Conservation (phyloP, 2,797 vertebrate species). For the Pseudotriccus pelzelni region DNA sequence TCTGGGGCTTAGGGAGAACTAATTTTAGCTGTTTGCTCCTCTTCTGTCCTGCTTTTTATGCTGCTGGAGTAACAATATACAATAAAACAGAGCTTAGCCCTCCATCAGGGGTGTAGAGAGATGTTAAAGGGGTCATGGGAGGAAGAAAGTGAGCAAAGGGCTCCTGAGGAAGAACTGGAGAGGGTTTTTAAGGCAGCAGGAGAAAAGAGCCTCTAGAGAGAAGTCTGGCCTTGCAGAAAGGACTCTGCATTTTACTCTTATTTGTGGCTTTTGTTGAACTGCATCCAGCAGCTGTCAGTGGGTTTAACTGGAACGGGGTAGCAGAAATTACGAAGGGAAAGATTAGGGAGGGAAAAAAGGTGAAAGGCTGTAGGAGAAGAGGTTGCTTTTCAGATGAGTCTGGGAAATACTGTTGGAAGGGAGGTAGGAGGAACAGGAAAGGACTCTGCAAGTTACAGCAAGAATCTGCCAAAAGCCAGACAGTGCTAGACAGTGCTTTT, state of each 20-base stretch:
- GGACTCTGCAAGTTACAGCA: conserved; percentile 28
- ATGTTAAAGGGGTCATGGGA: background rate
- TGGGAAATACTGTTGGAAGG: conserved; percentile 49
- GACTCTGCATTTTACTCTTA: background rate
- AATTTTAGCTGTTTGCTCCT: background rate
- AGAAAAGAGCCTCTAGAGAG: background rate
- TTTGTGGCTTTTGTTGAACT: conserved; percentile 35
- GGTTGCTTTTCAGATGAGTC: conserved; percentile 26
- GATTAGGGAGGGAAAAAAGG: background rate
- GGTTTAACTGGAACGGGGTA: conserved; percentile 2
- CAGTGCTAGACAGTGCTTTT: conserved; percentile 45
- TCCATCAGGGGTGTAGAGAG: background rate
- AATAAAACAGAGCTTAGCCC: background rate
- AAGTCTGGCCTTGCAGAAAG: background rate
- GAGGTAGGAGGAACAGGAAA: conserved; percentile 43
- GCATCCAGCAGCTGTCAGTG: background rate
- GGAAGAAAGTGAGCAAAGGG: background rate
- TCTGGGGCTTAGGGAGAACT: background rate
- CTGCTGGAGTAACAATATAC: background rate
- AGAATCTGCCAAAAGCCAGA: conserved; percentile 48
- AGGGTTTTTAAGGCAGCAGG: background rate
- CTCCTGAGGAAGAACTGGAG: background rate
- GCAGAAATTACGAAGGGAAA: conserved; percentile 28
- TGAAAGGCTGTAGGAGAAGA: background rate
- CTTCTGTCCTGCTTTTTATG: background rate